A percentile compares a stretch with the other conserved stretches of the same genome.
Evolutionary conservation across 2,888 invertebrate species (phyloP).

Genomic region (Isoperla grammatica): DNA sequence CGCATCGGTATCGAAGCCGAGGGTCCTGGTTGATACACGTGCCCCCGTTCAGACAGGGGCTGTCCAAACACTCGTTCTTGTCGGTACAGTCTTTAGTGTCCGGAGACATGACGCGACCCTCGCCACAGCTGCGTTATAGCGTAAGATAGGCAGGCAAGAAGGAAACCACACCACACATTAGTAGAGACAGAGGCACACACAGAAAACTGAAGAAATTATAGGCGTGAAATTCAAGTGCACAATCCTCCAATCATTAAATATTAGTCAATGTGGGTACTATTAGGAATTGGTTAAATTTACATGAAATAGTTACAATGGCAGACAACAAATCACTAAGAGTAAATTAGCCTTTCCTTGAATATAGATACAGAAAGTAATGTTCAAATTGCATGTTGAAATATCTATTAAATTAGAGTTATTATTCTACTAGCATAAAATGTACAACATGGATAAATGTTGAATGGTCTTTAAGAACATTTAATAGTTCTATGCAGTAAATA

Average conservation of each 20-base stretch:
- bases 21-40: constrained; percentile 90
- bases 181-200: constrained; percentile 1
- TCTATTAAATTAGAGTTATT: not conserved
- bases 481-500: no score
- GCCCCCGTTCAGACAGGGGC: constrained; percentile 90
- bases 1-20: constrained; percentile 77
- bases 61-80: constrained; percentile 91
- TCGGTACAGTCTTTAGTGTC: constrained; percentile 88
- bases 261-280: not conserved
- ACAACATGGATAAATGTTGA: no score
- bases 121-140: constrained; percentile 69
- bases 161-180: not conserved
- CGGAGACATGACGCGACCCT: constrained; percentile 83
- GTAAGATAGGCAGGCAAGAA: not conserved
- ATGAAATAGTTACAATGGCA: not conserved
- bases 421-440: no score
- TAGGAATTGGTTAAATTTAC: no score
- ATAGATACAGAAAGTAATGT: not conserved
- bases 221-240: not conserved
- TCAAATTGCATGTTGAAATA: not conserved
- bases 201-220: not conserved
- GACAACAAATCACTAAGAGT: not conserved
- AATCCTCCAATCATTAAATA: not conserved
- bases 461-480: no score
- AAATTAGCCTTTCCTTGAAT: not conserved